Evolutionary conservation across 2,113 vertebrate genomes (phyloP).

Genomic region (Patagioenas fasciata): DNA sequence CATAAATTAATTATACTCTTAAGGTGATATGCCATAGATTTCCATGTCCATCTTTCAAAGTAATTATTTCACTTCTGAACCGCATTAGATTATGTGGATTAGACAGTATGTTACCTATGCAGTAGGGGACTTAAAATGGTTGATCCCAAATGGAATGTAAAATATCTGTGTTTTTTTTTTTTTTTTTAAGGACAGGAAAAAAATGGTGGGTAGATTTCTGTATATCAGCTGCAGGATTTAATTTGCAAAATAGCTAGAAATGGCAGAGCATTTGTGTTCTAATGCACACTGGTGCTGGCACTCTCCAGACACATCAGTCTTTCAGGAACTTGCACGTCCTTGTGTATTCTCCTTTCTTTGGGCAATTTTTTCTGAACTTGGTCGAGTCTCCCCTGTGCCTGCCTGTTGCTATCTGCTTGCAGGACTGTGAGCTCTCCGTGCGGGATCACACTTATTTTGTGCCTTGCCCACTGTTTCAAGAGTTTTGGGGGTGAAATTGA

Average conservation of each 20-base stretch:
- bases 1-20: neutral
- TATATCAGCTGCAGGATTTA: neutral
- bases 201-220: fast-evolving
- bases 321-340: neutral
- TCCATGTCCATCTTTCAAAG: neutral
- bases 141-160: conserved; percentile 22
- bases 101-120: neutral
- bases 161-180: neutral
- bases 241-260: neutral
- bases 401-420: neutral
- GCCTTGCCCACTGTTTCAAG: neutral
- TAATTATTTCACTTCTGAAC: neutral
- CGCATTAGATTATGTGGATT: neutral
- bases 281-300: neutral
- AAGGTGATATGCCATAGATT: neutral
- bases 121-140: neutral
- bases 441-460: neutral
- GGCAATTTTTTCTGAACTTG: neutral
- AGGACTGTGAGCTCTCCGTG: neutral
- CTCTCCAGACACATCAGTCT: neutral
- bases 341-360: neutral
- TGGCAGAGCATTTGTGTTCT: neutral
- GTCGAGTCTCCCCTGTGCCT: neutral
- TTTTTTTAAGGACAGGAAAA: neutral
- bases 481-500: neutral